Evolutionary conservation across 2,113 vertebrate genomes (phyloP), one percentile per base, ranked within the genome.

Genomic region (Nanger granti): DNA sequence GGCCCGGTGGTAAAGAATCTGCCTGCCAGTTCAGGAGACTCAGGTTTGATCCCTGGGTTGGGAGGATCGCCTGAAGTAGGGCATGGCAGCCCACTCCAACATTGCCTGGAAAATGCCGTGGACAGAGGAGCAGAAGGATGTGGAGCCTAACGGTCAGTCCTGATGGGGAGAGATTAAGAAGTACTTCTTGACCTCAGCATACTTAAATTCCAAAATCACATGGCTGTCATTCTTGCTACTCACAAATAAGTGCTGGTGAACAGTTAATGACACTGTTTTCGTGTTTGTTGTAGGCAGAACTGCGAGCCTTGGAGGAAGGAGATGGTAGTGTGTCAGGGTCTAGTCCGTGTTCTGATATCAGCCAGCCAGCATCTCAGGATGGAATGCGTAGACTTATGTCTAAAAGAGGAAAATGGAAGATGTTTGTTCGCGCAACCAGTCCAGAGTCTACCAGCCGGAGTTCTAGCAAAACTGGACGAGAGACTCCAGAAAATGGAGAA

Each of bases 281-380:
- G 1, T 20, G 2, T 94, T 91, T 20, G 1, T 87, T 87, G 11
- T 97, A 99, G 99, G 99, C 99, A 49, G 99, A 99, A 97, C 98
- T 99, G n/a, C 99, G 99, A 60, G 99, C 99, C 12, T 98, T 99
- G 96, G 99, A 99, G 97, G 99, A 99, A 94, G 99, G 99, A 1
- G 99, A 99, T 26, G 99, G 98, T 73, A 99, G 99, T 5, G 97
- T 99, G 5, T 99, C 99, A 0, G 99, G 99, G 94, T 99, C 99
- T 86, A 99, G 99, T 98, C 99, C 99, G 0, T 99, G 99, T 97
- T 99, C 99, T 0, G 99, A 99, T 2, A 98, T 99, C 3, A 99
- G 99, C 98, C 99, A 99, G 92, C 98, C 98, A 0, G 98, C 98
- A 37, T 96, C 98, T 0, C 99, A 99, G 98, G 99, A 99, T 0